Conservation (phyloP, 2,113 vertebrate genomes). For the Ctenomys sociabilis region DNA sequence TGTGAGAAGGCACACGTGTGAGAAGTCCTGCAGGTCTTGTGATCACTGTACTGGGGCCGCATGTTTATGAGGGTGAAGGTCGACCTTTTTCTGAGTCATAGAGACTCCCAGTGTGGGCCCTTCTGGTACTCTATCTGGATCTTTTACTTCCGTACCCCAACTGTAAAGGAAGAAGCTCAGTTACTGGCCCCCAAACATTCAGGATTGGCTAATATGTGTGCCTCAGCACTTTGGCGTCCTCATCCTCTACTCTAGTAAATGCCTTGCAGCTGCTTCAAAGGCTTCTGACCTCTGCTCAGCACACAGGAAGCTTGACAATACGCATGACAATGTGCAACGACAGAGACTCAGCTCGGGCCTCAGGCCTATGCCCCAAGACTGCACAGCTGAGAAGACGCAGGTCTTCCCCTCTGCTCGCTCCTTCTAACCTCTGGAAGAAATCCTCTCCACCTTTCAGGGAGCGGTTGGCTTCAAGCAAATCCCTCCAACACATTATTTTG, state of each 20-base stretch:
- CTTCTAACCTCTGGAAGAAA: neutral
- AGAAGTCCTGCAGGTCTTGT: neutral
- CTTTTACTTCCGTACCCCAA: neutral
- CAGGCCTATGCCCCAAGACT: neutral
- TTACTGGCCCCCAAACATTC: neutral
- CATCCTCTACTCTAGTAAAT: rapidly evolving
- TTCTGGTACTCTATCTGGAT: neutral
- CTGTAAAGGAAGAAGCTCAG: neutral
- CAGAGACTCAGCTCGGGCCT: too few relatives aligned
- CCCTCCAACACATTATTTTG: neutral
- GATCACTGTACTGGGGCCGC: neutral
- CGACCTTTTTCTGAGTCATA: neutral
- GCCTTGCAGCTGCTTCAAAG: neutral
- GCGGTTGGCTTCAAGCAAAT: neutral
- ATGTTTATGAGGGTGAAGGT: neutral
- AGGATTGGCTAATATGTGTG: neutral
- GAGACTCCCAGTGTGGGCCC: neutral
- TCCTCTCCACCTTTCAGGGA: neutral
- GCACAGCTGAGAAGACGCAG: neutral
- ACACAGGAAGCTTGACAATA: neutral
- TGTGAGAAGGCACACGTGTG: neutral
- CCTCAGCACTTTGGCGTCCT: neutral
- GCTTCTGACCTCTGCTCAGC: neutral
- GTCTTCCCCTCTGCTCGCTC: neutral
- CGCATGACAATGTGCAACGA: neutral